Evolutionary conservation across 2,113 vertebrate genomes (phyloP), one percentile per base, ranked within the genome.

Genomic region (Vulpes lagopus): DNA sequence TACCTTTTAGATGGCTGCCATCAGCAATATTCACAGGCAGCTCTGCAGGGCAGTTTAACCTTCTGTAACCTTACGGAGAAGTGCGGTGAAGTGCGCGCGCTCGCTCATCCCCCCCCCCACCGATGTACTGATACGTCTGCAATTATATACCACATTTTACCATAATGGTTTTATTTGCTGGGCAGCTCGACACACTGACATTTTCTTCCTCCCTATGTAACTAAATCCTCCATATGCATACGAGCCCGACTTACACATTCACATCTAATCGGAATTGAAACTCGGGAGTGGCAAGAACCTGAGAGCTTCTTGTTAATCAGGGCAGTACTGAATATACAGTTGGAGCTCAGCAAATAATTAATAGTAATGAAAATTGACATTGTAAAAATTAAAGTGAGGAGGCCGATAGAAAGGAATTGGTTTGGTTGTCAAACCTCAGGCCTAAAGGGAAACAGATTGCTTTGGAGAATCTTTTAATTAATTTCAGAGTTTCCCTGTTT

Each of bases 331-430:
- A 15, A 59, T 71, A 87, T 83, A 55, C 91, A 69, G 89, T 78
- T 0, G 57, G 96, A 93, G 91, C 81, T 89, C 27, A 1, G 97
- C 97, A 97, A 96, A 97, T 97, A 97, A 98, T 98, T 97, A 98
- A 97, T 96, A 91, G 97, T 97, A 98, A 98, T 98, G 97, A 98
- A 97, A 98, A 98, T n/a, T 96, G 98, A 98, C 97, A 19, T 95
- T 49, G 97, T 91, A 97, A 95, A 98, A 97, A 98, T 98, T 95
- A 95, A 96, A 97, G 96, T 76, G 97, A 97, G 97, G 87, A 94
- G 85, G 74, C 84, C 65, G 95, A 78, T 76, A 30, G 95, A 14
- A 59, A 97, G 90, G 96, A 94, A 94, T 91, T 65, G 92, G 95
- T 67, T 5, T 91, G 97, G 92, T 93, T 96, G 97, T 98, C 97